phyloP scores from a whole-genome alignment of 2,797 vertebrate genomes.

The Typhlichthys subterraneus region DNA sequence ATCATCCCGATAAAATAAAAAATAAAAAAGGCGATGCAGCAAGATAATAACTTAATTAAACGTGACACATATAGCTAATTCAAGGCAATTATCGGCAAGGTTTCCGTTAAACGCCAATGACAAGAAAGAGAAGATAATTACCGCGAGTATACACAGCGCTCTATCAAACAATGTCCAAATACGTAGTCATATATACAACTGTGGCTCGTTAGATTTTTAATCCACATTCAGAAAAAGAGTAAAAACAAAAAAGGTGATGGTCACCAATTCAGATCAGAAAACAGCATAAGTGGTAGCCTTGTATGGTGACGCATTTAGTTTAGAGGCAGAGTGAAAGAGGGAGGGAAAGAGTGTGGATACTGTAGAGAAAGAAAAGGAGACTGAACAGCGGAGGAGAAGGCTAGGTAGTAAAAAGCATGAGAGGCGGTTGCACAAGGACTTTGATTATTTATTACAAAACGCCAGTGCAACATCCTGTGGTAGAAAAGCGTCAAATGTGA shows the following conservation, averaged over 20 bases:
- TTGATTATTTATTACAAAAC: conserved; percentile 74
- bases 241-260: conserved; percentile 9
- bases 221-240: conserved; percentile 19
- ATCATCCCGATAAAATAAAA: conserved; percentile 36
- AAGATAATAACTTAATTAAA: conserved; percentile 70
- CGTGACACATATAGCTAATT: conserved; percentile 46
- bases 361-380: conserved; percentile 26
- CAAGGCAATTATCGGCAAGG: conserved; percentile 36
- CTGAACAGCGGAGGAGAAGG: conserved; percentile 29
- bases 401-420: conserved; percentile 35
- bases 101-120: conserved; percentile 29
- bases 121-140: conserved; percentile 49
- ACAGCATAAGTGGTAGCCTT: conserved; percentile 29
- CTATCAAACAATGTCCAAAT: conserved; percentile 33
- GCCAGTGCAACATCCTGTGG: conserved; percentile 57
- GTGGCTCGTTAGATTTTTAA: conserved; percentile 25
- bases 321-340: conserved; percentile 42
- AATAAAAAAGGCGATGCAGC: conserved; percentile 40
- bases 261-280: conserved; percentile 21
- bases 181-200: conserved; percentile 24
- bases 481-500: conserved; percentile 65
- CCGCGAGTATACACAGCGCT: conserved; percentile 8
- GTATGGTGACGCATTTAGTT: conserved; percentile 36
- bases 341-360: conserved; percentile 32
- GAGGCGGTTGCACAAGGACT: conserved; percentile 54